phyloP scores from a whole-genome alignment of 2,888 invertebrate species.

The Metellina segmentata region DNA sequence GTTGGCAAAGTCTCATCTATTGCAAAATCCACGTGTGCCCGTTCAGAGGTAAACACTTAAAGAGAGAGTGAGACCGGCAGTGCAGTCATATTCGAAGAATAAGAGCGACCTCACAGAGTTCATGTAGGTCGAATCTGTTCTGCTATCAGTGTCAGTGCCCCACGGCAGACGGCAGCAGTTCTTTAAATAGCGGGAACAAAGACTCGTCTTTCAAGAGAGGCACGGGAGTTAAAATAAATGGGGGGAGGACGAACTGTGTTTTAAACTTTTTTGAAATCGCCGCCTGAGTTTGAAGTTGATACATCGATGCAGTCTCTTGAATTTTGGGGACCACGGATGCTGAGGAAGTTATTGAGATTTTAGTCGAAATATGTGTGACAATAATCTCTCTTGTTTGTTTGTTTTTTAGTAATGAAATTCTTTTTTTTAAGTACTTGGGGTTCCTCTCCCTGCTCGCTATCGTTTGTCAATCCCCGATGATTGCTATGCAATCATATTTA shows the following conservation, averaged over 20 bases:
- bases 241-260: background rate
- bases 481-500: too few species aligned
- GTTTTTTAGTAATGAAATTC: too few species aligned
- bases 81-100: conserved; percentile 5
- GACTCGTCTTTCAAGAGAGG: conserved; percentile 20
- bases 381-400: too few species aligned
- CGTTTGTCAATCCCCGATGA: too few species aligned
- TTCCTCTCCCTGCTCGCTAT: too few species aligned
- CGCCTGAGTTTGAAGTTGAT: too few species aligned
- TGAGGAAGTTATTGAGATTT: too few species aligned
- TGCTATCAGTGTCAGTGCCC: conserved; percentile 63
- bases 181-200: conserved; percentile 57
- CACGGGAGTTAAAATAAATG: conserved; percentile 26
- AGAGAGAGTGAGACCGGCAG: background rate
- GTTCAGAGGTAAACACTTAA: conserved; percentile 4
- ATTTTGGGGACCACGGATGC: too few species aligned
- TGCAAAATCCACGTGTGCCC: background rate
- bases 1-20: background rate
- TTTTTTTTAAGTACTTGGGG: too few species aligned
- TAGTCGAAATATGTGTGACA: too few species aligned
- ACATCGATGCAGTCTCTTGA: too few species aligned
- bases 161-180: conserved; percentile 27
- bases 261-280: too few species aligned
- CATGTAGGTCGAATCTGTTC: conserved; percentile 35
- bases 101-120: conserved; percentile 13